Evolutionary conservation across 2,113 vertebrate genomes (phyloP).

Genomic region (Anser brachyrhynchus): DNA sequence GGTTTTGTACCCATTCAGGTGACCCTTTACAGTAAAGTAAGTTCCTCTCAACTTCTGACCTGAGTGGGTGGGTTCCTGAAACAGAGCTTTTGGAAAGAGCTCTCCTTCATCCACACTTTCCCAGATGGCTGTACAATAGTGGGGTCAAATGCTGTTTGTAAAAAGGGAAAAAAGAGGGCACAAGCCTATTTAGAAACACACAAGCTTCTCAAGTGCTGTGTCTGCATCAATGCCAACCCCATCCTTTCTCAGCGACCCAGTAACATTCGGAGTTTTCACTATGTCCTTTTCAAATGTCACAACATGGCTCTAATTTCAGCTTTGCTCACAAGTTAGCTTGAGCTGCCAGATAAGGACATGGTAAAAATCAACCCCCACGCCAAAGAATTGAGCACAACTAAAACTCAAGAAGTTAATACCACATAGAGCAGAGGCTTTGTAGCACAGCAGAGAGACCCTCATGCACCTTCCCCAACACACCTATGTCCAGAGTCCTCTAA

Average conservation of each 20-base stretch:
- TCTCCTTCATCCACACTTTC: not conserved
- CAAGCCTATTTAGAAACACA: not conserved
- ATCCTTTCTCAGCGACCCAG: not conserved
- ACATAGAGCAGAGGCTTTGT: too few relatives aligned
- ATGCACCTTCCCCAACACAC: accelerated
- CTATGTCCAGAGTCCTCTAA: accelerated
- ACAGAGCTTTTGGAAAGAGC: not conserved
- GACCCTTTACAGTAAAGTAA: not conserved
- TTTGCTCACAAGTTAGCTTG: not conserved
- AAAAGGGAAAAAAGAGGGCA: not conserved
- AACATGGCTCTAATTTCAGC: not conserved
- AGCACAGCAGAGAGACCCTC: not conserved
- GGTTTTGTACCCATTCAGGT: not conserved
- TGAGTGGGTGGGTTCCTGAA: not conserved
- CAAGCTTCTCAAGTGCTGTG: accelerated
- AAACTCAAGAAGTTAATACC: not conserved
- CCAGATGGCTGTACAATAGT: not conserved
- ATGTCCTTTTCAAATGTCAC: not conserved
- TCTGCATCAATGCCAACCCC: not conserved
- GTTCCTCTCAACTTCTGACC: not conserved
- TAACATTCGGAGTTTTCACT: not conserved
- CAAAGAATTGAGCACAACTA: not conserved
- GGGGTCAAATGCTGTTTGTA: not conserved
- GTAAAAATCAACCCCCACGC: not conserved
- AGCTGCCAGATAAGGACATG: not conserved